phyloP scores from a whole-genome alignment of 2,888 invertebrate genomes.

The Anticlea derivata region DNA sequence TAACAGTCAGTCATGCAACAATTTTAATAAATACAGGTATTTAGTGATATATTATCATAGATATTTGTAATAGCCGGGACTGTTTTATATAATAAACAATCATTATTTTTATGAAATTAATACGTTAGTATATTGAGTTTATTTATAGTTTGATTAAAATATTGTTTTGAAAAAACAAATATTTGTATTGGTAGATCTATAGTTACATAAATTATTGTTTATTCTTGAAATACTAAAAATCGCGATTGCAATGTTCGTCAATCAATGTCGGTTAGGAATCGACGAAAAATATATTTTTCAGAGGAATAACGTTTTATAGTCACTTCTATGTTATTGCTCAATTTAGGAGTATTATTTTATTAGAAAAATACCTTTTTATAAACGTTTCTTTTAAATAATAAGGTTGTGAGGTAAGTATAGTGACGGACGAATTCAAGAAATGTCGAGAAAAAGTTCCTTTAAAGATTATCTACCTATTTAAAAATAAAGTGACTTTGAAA shows the following conservation, averaged over 20 bases:
- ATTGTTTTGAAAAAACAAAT: constrained; percentile 17
- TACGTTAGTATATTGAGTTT: too few species aligned
- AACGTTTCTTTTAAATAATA: constrained; percentile 49
- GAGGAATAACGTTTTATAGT: constrained; percentile 75
- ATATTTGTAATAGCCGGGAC: too few species aligned
- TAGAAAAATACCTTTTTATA: constrained; percentile 49
- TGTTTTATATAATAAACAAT: too few species aligned
- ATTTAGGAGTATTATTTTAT: constrained; percentile 65
- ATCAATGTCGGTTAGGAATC: constrained; percentile 17
- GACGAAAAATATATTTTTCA: constrained; percentile 29
- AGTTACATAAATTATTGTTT: background rate
- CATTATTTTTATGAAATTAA: too few species aligned
- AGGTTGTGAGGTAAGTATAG: constrained; percentile 76
- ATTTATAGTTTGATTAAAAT: too few species aligned
- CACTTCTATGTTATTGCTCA: constrained; percentile 74
- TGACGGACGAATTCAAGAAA: constrained; percentile 49
- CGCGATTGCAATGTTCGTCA: constrained; percentile 2
- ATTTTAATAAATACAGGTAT: too few species aligned
- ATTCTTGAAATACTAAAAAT: constrained; percentile 17
- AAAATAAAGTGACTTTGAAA: constrained; percentile 64
- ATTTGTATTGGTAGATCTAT: constrained; percentile 11
- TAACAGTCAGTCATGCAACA: too few species aligned
- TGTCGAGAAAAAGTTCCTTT: constrained; percentile 60
- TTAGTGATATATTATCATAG: too few species aligned
- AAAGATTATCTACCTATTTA: constrained; percentile 28